Evolutionary conservation across 2,113 vertebrate genomes (phyloP).

Genomic region (Neotragus pygmaeus): DNA sequence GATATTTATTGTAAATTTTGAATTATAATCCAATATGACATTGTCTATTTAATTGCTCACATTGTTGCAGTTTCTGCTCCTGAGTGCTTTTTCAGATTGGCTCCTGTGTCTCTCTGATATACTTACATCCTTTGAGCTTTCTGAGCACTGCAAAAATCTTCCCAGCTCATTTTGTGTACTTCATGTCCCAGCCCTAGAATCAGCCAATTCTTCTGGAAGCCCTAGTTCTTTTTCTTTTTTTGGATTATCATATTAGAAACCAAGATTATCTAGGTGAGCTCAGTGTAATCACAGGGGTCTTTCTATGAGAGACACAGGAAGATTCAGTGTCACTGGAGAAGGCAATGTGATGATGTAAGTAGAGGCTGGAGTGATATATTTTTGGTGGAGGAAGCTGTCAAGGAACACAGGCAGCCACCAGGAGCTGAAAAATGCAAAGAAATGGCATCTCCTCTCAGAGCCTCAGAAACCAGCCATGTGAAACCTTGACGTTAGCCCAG

Average conservation of each 20-base stretch:
- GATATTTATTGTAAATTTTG: background rate
- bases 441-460: background rate
- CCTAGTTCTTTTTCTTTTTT: background rate
- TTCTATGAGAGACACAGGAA: background rate
- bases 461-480: background rate
- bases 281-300: background rate
- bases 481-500: background rate
- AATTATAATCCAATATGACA: background rate
- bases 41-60: background rate
- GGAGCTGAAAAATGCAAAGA: background rate
- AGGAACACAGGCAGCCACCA: background rate
- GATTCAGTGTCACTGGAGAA: background rate
- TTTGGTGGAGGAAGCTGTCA: background rate
- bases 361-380: background rate
- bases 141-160: background rate
- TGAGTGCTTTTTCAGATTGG: background rate
- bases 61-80: background rate
- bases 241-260: background rate
- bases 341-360: background rate
- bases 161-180: background rate
- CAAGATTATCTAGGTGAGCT: background rate
- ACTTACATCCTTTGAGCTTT: background rate
- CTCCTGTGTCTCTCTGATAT: background rate
- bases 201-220: background rate
- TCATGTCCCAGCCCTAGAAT: background rate